phyloP scores from a whole-genome alignment of 2,888 invertebrate species.

The Dendrolimus pini region DNA sequence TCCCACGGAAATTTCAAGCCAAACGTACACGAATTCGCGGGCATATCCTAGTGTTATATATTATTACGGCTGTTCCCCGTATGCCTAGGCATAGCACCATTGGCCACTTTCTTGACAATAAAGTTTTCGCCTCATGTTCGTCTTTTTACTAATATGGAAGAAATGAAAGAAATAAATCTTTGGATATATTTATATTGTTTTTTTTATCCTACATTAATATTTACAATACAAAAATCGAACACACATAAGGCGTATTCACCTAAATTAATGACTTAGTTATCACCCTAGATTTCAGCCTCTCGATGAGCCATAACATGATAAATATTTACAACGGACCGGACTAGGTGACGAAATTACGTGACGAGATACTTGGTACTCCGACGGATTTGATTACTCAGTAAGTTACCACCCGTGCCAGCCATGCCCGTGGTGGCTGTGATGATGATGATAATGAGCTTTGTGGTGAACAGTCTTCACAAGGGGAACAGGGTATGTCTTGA shows the following conservation, averaged over 20 bases:
- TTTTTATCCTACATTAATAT: conserved; percentile 62
- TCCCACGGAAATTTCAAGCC: no score
- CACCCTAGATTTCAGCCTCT: conserved; percentile 73
- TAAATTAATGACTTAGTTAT: conserved; percentile 75
- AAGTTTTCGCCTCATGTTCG: no score
- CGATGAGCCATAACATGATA: conserved; percentile 62
- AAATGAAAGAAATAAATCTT: conserved; percentile 41
- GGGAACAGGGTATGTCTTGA: conserved; percentile 61
- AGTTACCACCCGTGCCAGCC: conserved; percentile 34
- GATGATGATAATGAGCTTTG: conserved; percentile 40
- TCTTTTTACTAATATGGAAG: no score
- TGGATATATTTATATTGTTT: conserved; percentile 46
- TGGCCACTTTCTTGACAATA: no score
- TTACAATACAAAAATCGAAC: conserved; percentile 53
- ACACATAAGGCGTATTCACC: conserved; percentile 42
- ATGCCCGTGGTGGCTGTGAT: conserved; percentile 26
- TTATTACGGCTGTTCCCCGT: no score
- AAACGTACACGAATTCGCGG: no score
- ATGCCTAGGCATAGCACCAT: no score
- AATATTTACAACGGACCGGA: conserved; percentile 62
- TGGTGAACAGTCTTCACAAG: conserved; percentile 66
- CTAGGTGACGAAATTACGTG: conserved; percentile 36
- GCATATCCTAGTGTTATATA: no score
- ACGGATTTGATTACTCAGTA: conserved; percentile 6
- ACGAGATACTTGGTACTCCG: conserved; percentile 18